Percentiles rank a stretch among this genome's conserved stretches.
phyloP scores from a whole-genome alignment of 2,888 invertebrate species.

The Leptinotarsa tumamoca region DNA sequence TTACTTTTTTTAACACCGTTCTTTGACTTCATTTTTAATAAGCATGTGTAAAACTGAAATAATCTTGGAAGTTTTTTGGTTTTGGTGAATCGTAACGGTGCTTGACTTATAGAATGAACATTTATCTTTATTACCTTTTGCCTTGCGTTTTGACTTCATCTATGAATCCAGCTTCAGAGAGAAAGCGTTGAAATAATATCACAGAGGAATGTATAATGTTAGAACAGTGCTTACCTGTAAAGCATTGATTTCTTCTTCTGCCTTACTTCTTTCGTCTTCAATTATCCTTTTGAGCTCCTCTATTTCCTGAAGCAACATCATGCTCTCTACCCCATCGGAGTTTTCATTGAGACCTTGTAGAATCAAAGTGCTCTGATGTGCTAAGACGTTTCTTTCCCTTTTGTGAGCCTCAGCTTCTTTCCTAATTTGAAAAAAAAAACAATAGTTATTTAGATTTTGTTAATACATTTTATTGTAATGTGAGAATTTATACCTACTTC shows the following conservation, averaged over 20 bases:
- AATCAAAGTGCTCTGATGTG: slow-evolving; percentile 75
- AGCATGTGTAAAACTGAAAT: no score
- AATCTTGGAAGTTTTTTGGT: no score
- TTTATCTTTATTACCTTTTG: no score
- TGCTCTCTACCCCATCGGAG: slow-evolving; percentile 70
- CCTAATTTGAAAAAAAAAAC: slow-evolving; percentile 60
- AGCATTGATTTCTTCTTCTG: slow-evolving; percentile 71
- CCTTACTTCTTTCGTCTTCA: slow-evolving; percentile 72
- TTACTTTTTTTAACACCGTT: no score
- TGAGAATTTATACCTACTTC: slow-evolving; percentile 29
- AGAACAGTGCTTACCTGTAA: slow-evolving; percentile 68
- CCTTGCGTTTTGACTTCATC: no score
- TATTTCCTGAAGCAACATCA: slow-evolving; percentile 72
- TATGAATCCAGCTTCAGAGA: no score
- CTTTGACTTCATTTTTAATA: no score
- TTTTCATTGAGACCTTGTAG: slow-evolving; percentile 72
- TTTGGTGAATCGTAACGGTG: no score
- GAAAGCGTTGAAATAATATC: no score
- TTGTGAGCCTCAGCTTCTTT: slow-evolving; percentile 73
- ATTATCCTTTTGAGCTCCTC: slow-evolving; percentile 73
- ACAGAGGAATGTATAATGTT: no score
- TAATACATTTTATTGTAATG: background rate
- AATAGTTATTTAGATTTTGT: background rate
- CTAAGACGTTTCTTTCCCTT: slow-evolving; percentile 74
- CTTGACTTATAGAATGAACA: no score